Conservation (phyloP, 1,140 invertebrate genomes). For the Zelostemma sp. region DNA sequence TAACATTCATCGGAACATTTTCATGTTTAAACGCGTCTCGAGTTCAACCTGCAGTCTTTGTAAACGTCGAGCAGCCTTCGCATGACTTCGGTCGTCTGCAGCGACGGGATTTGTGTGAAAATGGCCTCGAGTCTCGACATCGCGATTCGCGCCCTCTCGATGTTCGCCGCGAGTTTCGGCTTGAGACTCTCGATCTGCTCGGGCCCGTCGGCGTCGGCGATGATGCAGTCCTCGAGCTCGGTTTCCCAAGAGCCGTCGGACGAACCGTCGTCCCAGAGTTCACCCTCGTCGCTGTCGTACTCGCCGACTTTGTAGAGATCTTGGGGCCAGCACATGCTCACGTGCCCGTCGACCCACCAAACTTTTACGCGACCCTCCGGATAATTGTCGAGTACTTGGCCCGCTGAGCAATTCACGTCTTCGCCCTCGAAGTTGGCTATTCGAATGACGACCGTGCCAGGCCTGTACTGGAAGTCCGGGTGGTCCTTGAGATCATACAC, state of each 20-base stretch:
- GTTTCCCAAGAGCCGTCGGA: slow-evolving; percentile 85
- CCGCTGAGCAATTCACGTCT: slow-evolving; percentile 81
- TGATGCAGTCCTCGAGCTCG: slow-evolving; percentile 74
- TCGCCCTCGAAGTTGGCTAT: slow-evolving; percentile 85
- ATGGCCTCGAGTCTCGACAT: slow-evolving; percentile 82
- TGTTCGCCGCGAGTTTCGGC: slow-evolving; percentile 79
- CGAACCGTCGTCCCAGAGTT: slow-evolving; percentile 80
- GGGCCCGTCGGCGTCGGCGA: slow-evolving; percentile 62
- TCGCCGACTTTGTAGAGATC: slow-evolving; percentile 83
- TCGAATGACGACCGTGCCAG: slow-evolving; percentile 90
- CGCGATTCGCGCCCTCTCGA: slow-evolving; percentile 80
- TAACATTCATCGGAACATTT: too few relatives aligned
- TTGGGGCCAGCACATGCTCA: slow-evolving; percentile 92
- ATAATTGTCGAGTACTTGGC: slow-evolving; percentile 91
- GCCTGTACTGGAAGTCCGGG: slow-evolving; percentile 92
- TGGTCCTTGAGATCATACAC: slow-evolving; percentile 97
- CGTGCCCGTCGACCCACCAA: slow-evolving; percentile 88
- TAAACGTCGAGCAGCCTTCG: slow-evolving; percentile 84
- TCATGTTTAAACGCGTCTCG: too few relatives aligned
- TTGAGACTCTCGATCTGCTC: slow-evolving; percentile 71
- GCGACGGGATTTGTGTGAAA: slow-evolving; percentile 79
- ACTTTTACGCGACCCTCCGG: slow-evolving; percentile 86
- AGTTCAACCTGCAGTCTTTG: slow-evolving; percentile 89
- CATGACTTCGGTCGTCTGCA: slow-evolving; percentile 83
- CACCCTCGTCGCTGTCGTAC: slow-evolving; percentile 84